phyloP scores from a whole-genome alignment of 2,797 vertebrate species.

The Orientallactaga sibirica region DNA sequence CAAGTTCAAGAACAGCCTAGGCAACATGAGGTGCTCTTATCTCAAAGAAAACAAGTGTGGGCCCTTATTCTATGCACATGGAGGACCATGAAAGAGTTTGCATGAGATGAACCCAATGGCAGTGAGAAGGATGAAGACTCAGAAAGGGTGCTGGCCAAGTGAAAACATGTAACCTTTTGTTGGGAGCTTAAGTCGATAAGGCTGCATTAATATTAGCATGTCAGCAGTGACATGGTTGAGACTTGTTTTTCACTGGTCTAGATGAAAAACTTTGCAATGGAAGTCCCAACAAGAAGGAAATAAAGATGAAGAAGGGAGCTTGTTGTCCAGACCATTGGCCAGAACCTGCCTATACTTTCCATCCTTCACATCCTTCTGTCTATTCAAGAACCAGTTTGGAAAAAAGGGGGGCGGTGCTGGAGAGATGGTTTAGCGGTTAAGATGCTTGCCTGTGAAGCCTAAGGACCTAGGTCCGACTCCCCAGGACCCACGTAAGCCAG shows the following conservation, averaged over 20 bases:
- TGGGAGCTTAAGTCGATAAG: not conserved
- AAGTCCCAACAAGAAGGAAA: slow-evolving; percentile 19
- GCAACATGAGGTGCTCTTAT: not conserved
- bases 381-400: too few relatives aligned
- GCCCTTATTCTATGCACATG: not conserved
- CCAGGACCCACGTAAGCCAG: too few relatives aligned
- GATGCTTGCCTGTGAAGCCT: too few relatives aligned
- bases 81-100: not conserved
- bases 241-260: slow-evolving; percentile 14
- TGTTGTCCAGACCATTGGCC: too few relatives aligned
- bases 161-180: not conserved
- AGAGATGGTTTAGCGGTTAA: too few relatives aligned
- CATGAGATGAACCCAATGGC: not conserved
- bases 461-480: too few relatives aligned
- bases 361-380: too few relatives aligned
- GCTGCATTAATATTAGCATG: too few relatives aligned
- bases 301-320: not conserved
- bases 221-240: not conserved
- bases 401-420: too few relatives aligned
- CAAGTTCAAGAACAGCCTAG: not conserved
- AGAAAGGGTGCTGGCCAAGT: not conserved
- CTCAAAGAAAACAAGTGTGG: not conserved
- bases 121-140: not conserved
- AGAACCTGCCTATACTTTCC: too few relatives aligned
- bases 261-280: not conserved